Evolutionary conservation across 2,113 vertebrate genomes (phyloP).

Genomic region (Telmatochromis sp.): DNA sequence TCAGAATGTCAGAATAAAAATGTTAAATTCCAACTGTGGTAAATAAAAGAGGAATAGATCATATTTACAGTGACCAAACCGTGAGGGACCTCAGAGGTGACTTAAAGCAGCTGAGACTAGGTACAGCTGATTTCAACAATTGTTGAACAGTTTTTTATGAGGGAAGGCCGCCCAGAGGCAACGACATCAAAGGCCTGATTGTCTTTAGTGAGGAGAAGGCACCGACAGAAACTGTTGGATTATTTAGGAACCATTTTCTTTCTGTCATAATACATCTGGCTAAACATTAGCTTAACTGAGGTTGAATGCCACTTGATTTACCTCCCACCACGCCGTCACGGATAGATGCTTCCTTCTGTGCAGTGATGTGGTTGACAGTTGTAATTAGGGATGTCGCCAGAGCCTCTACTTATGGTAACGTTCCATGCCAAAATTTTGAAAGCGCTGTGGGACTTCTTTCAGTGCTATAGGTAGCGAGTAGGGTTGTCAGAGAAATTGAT

Average conservation of each 20-base stretch:
- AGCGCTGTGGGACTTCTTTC: not conserved
- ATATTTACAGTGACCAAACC: not conserved
- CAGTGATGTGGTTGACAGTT: not conserved
- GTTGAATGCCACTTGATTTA: not conserved
- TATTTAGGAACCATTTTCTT: not conserved
- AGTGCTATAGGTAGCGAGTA: not conserved
- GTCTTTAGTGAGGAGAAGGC: not conserved
- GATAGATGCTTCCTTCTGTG: not conserved
- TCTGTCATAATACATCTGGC: not conserved
- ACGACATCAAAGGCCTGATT: rapidly evolving
- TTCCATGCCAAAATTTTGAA: not conserved
- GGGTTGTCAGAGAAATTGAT: not conserved
- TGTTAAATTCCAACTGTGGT: not conserved
- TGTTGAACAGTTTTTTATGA: not conserved
- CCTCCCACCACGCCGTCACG: not conserved
- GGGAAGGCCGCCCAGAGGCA: not conserved
- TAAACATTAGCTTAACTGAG: not conserved
- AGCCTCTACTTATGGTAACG: not conserved
- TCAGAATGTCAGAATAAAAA: not conserved
- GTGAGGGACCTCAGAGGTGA: not conserved
- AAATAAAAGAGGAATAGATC: not conserved
- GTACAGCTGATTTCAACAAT: not conserved
- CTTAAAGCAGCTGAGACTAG: not conserved
- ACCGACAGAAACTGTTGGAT: not conserved
- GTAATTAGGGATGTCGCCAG: not conserved